Evolutionary conservation across 2,888 invertebrate genomes (phyloP).

Genomic region (Drosophila histrio): DNA sequence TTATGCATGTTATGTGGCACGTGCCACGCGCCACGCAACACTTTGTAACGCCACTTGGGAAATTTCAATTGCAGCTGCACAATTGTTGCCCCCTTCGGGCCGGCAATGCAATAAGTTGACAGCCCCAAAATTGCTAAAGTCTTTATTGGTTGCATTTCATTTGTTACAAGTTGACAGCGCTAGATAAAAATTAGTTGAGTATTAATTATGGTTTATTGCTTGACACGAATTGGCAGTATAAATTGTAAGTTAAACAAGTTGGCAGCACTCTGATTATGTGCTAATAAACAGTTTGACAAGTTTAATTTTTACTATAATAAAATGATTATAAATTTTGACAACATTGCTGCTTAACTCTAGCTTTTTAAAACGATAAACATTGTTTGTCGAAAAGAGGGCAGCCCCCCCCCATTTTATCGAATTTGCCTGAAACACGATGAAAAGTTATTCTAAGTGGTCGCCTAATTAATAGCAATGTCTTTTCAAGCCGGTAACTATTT

Average conservation of each 20-base stretch:
- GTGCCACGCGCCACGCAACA: slow-evolving; percentile 15
- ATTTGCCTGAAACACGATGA: neutral
- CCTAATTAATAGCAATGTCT: slow-evolving; percentile 51
- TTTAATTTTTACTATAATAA: neutral
- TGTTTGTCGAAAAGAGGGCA: neutral
- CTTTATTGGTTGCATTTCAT: slow-evolving; percentile 2
- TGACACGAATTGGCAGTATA: neutral
- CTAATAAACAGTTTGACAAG: neutral
- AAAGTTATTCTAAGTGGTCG: slow-evolving; percentile 26
- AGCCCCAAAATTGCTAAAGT: slow-evolving; percentile 1
- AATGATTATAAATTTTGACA: neutral
- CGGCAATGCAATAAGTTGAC: slow-evolving; percentile 2
- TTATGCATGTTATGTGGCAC: slow-evolving; percentile 54
- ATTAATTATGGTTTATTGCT: neutral
- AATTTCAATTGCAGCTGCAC: slow-evolving; percentile 33
- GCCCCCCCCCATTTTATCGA: neutral
- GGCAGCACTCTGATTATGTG: neutral
- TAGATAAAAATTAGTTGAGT: neutral
- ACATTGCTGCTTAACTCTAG: neutral
- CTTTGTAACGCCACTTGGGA: slow-evolving; percentile 29
- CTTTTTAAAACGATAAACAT: neutral
- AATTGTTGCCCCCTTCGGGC: neutral
- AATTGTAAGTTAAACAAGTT: neutral
- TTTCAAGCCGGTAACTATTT: slow-evolving; percentile 60
- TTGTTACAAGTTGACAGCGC: neutral